Conservation (phyloP, 2,888 invertebrate genomes). For the Agriopis marginaria region DNA sequence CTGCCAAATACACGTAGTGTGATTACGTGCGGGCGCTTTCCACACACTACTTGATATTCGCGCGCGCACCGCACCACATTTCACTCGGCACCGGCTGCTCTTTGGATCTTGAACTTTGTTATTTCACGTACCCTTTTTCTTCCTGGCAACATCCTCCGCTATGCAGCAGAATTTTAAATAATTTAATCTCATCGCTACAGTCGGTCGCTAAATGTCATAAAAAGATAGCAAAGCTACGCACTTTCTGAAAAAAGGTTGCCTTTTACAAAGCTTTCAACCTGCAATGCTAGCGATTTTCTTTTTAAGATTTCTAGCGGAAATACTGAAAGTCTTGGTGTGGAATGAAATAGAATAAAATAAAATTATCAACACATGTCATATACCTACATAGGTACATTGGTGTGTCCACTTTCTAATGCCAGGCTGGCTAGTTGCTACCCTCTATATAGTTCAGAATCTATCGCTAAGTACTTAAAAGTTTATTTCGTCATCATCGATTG, state of each 20-base stretch:
- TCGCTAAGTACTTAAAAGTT: too few relatives aligned
- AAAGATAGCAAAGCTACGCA: slow-evolving; percentile 7
- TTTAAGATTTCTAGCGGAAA: not conserved
- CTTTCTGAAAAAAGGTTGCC: not conserved
- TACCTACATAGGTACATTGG: too few relatives aligned
- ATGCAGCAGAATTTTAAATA: slow-evolving; percentile 58
- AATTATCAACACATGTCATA: not conserved
- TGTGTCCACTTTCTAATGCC: too few relatives aligned
- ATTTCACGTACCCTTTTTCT: slow-evolving; percentile 67
- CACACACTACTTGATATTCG: slow-evolving; percentile 75
- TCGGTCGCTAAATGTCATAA: slow-evolving; percentile 12
- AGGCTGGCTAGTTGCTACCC: too few relatives aligned
- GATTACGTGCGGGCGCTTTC: slow-evolving; percentile 37
- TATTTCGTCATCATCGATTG: too few relatives aligned
- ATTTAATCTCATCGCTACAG: slow-evolving; percentile 42
- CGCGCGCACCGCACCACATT: slow-evolving; percentile 70
- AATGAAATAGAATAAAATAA: not conserved
- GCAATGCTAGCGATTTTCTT: slow-evolving; percentile 6
- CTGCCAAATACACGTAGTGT: slow-evolving; percentile 35
- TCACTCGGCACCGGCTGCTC: slow-evolving; percentile 75
- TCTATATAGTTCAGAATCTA: too few relatives aligned
- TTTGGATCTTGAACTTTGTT: slow-evolving; percentile 73
- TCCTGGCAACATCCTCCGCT: slow-evolving; percentile 55
- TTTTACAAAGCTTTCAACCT: slow-evolving; percentile 8
- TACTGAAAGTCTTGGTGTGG: not conserved